A percentile compares a stretch with the other conserved stretches of the same genome.
These are phyloP conservation scores for Dicrostonyx torquatus DNA, from an alignment of 2,797 vertebrate genomes.

Conservation along the genomic window DNA sequence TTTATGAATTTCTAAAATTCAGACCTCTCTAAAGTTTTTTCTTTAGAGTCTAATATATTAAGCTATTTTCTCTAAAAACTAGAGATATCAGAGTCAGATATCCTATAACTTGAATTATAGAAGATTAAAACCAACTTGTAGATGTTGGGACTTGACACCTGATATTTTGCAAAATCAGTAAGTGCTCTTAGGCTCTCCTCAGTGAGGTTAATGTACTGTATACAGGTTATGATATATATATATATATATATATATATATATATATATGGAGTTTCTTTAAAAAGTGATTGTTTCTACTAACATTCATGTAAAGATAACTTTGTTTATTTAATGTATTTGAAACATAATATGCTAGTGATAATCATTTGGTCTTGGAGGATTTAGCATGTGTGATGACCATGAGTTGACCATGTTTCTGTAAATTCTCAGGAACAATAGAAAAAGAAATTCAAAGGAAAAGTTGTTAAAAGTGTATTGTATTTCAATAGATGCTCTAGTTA, in stretches of 20 bases:
- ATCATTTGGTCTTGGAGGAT: not conserved
- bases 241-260: too few relatives aligned
- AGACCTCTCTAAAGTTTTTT: too few relatives aligned
- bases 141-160: not conserved
- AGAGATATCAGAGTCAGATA: not conserved
- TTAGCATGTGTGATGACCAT: not conserved
- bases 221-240: not conserved
- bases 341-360: not conserved
- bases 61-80: too few relatives aligned
- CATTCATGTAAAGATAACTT: not conserved
- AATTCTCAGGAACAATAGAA: not conserved
- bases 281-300: not conserved
- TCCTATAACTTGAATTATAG: not conserved
- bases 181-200: too few relatives aligned
- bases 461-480: not conserved
- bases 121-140: not conserved
- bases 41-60: too few relatives aligned
- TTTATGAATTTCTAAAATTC: too few relatives aligned
- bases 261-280: not conserved
- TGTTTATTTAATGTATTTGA: not conserved
- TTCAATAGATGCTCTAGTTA: not conserved
- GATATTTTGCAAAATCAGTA: not conserved
- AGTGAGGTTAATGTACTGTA: not conserved
- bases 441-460: not conserved
- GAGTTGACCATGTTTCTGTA: not conserved